Evolutionary conservation across 2,113 vertebrate genomes (phyloP), one percentile per base, ranked within the genome.

Genomic region (Perognathus longimembris): DNA sequence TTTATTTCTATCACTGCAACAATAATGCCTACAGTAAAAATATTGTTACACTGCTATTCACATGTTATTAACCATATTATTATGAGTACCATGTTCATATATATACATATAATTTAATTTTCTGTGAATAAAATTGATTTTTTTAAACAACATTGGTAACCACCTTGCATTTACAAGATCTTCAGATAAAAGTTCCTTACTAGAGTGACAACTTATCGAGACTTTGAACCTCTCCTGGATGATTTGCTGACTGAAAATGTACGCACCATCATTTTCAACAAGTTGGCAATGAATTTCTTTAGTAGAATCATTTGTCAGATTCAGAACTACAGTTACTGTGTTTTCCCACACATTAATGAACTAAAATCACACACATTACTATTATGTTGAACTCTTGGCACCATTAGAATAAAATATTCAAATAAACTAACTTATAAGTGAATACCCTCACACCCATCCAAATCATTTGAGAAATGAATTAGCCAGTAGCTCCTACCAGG

Each of bases 391-490:
- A 93, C 59, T 79, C 22, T 59, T 45, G 86, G 24, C 66, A 42
- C 21, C 83, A 45, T 66, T 92, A 40, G 30, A 50, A 90, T 54
- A 75, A 34, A 71, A 5, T 15, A 84, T 50, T 6, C 34, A 86
- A 82, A 69, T 21, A 89, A 90, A 64, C 3, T 7, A 26, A 83
- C 1, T 77, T 85, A 83, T 30, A 45, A 89, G 36, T 18, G 67
- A 94, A 45, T 45, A 71, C 50, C 81, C 91, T 73, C 26, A 82
- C n/a, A 84, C 42, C 76, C 21, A 84, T 30, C 10, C 50, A 54
- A 18, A 17, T 93, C 17, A 77, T 85, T 8, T 85, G 30, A 88
- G 45, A 85, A 85, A 88, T 79, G 73, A 89, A 84, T 85, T 85
- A 75, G 40, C 26, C 66, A 77, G 42, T 28, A 50, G 21, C 87